Percentiles rank a stretch among this genome's conserved stretches.
phyloP scores from a whole-genome alignment of 2,113 vertebrate genomes.

The Cynopterus brachyotis region DNA sequence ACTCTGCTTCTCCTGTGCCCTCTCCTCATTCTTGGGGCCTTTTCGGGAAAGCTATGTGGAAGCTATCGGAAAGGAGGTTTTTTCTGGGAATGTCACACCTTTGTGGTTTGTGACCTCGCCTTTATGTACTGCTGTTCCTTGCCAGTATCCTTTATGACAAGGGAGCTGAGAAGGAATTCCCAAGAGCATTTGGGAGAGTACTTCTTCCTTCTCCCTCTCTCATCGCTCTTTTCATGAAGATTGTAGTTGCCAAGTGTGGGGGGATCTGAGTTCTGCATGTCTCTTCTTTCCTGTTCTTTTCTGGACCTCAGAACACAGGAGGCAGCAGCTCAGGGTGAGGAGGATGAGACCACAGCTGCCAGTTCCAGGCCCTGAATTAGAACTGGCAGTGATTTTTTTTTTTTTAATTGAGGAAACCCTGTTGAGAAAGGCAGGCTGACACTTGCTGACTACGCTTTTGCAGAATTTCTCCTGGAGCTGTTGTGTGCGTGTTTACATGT shows the following conservation, averaged over 20 bases:
- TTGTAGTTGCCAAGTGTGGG: neutral
- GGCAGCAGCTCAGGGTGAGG: neutral
- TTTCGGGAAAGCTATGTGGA: neutral
- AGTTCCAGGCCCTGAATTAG: neutral
- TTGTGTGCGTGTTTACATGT: neutral
- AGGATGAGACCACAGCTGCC: neutral
- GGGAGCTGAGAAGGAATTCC: neutral
- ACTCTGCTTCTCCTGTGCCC: neutral
- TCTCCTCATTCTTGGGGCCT: neutral
- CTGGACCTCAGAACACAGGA: neutral
- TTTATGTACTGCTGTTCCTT: neutral
- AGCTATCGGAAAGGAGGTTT: neutral
- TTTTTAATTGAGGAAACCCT: constrained; percentile 5
- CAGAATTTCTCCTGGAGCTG: neutral
- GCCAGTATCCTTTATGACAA: accelerated
- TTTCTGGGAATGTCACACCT: neutral
- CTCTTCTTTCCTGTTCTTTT: neutral
- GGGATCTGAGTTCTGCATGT: neutral
- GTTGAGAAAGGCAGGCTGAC: constrained; percentile 24
- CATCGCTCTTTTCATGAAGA: neutral
- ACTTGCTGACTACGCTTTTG: neutral
- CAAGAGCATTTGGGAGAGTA: neutral
- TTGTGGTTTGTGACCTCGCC: neutral
- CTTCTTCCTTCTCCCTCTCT: neutral
- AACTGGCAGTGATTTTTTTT: neutral